Evolutionary conservation across 2,113 vertebrate species (phyloP).

Genomic region (Osmerus eperlanus): DNA sequence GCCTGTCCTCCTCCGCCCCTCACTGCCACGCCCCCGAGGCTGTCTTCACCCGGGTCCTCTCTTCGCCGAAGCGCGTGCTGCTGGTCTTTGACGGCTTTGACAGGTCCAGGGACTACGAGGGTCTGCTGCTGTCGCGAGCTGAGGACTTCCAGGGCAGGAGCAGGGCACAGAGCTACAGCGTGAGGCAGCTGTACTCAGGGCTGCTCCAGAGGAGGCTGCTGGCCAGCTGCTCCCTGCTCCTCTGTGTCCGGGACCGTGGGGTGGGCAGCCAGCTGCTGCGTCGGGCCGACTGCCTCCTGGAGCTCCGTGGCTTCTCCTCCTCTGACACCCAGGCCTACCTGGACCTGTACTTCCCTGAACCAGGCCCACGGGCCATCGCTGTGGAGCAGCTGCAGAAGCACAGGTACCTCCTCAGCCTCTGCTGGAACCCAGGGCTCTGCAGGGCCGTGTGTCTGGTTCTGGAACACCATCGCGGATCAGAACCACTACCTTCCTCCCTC

Average conservation of each 20-base stretch:
- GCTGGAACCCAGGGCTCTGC: slow-evolving; percentile 82
- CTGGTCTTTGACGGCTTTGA: slow-evolving; percentile 89
- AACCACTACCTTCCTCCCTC: slow-evolving; percentile 77
- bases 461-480: slow-evolving; percentile 47
- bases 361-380: slow-evolving; percentile 33
- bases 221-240: slow-evolving; percentile 80
- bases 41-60: slow-evolving; percentile 74
- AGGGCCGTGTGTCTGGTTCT: slow-evolving; percentile 74
- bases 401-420: slow-evolving; percentile 75
- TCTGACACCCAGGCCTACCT: slow-evolving; percentile 75
- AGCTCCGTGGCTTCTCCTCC: slow-evolving; percentile 78
- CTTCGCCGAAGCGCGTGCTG: slow-evolving; percentile 77
- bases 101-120: slow-evolving; percentile 76
- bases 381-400: slow-evolving; percentile 58
- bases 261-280: slow-evolving; percentile 74
- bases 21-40: slow-evolving; percentile 51
- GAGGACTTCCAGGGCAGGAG: slow-evolving; percentile 43
- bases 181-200: slow-evolving; percentile 76
- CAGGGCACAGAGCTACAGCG: slow-evolving; percentile 48
- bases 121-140: slow-evolving; percentile 59
- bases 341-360: slow-evolving; percentile 68
- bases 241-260: slow-evolving; percentile 78
- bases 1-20: slow-evolving; percentile 51
- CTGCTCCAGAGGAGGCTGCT: slow-evolving; percentile 84
- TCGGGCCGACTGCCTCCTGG: slow-evolving; percentile 77